phyloP scores from a whole-genome alignment of 2,888 invertebrate genomes.

The Troides oblongomaculatus region DNA sequence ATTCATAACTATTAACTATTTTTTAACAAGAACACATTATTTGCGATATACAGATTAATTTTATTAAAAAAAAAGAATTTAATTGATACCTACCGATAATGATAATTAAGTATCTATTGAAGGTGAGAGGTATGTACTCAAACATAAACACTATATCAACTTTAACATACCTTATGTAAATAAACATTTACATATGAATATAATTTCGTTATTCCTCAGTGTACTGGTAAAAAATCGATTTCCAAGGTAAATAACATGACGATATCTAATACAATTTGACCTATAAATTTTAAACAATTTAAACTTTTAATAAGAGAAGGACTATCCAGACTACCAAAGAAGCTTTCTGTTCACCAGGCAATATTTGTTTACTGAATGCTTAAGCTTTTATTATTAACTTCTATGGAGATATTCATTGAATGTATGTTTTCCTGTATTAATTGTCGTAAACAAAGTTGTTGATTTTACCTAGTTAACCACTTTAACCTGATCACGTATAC shows the following conservation, averaged over 20 bases:
- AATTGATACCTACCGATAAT: too few species aligned
- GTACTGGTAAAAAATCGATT: not conserved
- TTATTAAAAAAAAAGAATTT: too few species aligned
- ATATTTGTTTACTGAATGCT: too few species aligned
- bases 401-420: not conserved
- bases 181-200: not conserved
- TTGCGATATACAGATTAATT: too few species aligned
- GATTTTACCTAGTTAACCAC: not conserved
- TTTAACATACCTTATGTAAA: not conserved
- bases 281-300: too few species aligned
- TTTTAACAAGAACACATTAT: too few species aligned
- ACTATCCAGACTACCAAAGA: too few species aligned
- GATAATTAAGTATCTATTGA: too few species aligned
- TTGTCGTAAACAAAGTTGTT: not conserved
- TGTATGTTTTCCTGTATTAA: not conserved
- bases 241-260: not conserved
- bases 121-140: not conserved
- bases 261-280: not conserved
- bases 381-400: not conserved
- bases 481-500: not conserved
- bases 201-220: slow-evolving; percentile 4
- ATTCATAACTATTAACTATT: not conserved
- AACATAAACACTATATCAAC: not conserved
- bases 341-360: too few species aligned
- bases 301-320: too few species aligned